Conservation (phyloP, 1,140 invertebrate genomes). For the Zaprionus taronus region DNA sequence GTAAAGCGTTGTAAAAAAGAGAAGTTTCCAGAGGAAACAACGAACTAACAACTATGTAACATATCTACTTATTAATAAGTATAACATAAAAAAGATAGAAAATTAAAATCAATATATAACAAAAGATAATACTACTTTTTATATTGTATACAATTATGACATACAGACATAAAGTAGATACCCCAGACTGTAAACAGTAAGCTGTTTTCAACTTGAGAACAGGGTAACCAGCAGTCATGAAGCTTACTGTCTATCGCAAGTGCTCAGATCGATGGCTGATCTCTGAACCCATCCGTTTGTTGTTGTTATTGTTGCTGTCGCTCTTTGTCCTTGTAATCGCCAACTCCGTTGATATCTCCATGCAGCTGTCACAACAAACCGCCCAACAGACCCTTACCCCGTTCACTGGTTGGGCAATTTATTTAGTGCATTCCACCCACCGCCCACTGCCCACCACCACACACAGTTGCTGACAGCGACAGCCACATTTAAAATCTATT, state of each 20-base stretch:
- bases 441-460: conserved; percentile 9
- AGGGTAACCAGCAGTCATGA: not conserved
- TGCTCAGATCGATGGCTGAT: not conserved
- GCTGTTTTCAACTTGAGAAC: too few relatives aligned
- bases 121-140: too few relatives aligned
- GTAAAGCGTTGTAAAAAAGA: not conserved
- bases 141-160: too few relatives aligned
- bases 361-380: conserved; percentile 70
- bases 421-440: conserved; percentile 57
- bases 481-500: conserved; percentile 80
- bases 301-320: conserved; percentile 2
- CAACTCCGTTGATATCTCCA: conserved; percentile 50
- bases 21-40: not conserved
- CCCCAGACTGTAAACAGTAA: too few relatives aligned
- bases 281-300: not conserved
- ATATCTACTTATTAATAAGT: not conserved
- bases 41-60: not conserved
- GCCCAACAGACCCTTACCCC: conserved; percentile 59
- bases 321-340: conserved; percentile 3
- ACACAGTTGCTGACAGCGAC: conserved; percentile 67
- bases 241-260: not conserved
- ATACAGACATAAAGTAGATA: too few relatives aligned
- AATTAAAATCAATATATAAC: too few relatives aligned
- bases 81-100: too few relatives aligned
- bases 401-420: conserved; percentile 61